Percentiles rank a stretch among this genome's conserved stretches.
Conservation (phyloP, 2,113 vertebrate genomes). For the Kobus ellipsiprymnus region DNA sequence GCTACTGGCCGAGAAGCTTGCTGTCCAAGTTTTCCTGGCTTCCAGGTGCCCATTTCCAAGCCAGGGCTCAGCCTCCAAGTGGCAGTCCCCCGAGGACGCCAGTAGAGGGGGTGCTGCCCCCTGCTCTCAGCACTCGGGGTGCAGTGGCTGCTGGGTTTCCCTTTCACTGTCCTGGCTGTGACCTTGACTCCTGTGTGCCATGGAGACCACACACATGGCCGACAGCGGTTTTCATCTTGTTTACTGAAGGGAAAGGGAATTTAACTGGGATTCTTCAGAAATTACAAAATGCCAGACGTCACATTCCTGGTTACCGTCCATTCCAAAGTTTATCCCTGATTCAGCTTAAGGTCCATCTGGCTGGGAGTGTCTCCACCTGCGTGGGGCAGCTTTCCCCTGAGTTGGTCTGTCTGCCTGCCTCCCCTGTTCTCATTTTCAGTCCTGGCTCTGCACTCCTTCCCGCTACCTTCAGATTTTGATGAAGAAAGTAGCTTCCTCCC, state of each 20-base stretch:
- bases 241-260: conserved; percentile 44
- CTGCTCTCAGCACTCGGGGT: neutral
- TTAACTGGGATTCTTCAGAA: conserved; percentile 46
- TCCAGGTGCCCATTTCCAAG: neutral
- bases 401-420: neutral
- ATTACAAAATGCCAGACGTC: conserved; percentile 18
- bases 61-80: neutral
- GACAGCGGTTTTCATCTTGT: conserved; percentile 22
- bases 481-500: neutral
- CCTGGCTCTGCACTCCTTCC: neutral
- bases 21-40: neutral
- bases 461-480: rapidly evolving
- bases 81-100: neutral
- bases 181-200: conserved; percentile 11
- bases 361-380: neutral
- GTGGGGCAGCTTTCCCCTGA: rapidly evolving
- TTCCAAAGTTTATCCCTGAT: neutral
- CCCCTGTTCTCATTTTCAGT: rapidly evolving
- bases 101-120: conserved; percentile 27
- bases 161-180: neutral
- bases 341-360: neutral
- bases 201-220: conserved; percentile 37
- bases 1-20: neutral
- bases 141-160: neutral
- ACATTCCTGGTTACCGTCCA: neutral